These are phyloP conservation scores for Sminthurinus signatus DNA, from an alignment of 1,140 invertebrate species.

Conservation along the genomic window DNA sequence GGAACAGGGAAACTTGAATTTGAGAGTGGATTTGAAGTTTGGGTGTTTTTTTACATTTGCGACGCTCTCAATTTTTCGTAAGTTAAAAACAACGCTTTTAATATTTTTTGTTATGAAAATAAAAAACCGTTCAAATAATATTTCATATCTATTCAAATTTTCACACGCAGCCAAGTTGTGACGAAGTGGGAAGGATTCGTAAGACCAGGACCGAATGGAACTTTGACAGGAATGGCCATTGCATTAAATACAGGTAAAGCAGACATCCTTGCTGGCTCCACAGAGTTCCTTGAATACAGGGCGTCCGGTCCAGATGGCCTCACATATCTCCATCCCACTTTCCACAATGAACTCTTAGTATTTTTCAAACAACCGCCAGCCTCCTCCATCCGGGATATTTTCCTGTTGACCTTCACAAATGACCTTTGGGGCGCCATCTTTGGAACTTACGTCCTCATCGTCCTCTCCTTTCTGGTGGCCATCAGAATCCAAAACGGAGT, in stretches of 20 bases:
- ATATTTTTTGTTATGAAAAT: no score
- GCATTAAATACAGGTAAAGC: conserved; percentile 13
- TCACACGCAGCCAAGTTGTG: no score
- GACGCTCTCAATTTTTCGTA: conserved; percentile 33
- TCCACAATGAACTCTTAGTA: conserved; percentile 38
- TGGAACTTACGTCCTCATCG: conserved; percentile 17
- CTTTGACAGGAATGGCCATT: conserved; percentile 20
- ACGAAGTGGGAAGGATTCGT: conserved; percentile 6
- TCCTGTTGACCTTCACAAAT: conserved; percentile 15
- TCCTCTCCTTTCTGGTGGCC: background rate
- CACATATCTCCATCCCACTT: conserved; percentile 19
- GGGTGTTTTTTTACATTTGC: conserved; percentile 16
- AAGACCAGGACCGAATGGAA: conserved; percentile 2
- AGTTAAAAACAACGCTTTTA: no score
- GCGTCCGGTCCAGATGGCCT: background rate
- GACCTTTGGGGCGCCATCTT: conserved; percentile 23
- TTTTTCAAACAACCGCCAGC: conserved; percentile 49
- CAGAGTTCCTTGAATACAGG: conserved; percentile 14
- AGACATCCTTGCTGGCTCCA: conserved; percentile 13
- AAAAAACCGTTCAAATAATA: no score
- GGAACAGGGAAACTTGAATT: conserved; percentile 6
- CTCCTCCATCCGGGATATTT: conserved; percentile 48
- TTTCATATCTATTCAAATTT: no score
- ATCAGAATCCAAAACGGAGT: background rate
- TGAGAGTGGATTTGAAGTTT: conserved; percentile 27